These are phyloP conservation scores for Stomorhina lunata DNA, from an alignment of 2,888 invertebrate genomes.

Conservation along the genomic window DNA sequence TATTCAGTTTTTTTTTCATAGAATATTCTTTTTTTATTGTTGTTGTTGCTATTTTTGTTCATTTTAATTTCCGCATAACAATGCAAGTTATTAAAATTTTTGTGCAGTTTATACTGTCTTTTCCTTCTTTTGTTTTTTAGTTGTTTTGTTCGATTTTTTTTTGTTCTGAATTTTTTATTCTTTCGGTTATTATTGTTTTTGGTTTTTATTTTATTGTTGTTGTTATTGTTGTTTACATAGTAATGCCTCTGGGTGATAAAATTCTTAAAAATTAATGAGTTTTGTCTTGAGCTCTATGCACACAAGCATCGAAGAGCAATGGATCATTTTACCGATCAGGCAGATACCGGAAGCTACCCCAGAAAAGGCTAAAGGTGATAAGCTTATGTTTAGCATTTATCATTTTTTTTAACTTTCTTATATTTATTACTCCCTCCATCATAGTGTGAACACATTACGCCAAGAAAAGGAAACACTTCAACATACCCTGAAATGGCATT, in stretches of 20 bases:
- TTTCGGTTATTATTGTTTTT: conserved; percentile 57
- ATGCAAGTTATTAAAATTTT: conserved; percentile 66
- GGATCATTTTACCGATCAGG: no score
- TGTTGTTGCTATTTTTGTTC: conserved; percentile 4
- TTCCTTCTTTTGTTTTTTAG: background rate
- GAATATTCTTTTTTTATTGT: conserved; percentile 6
- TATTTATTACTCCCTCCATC: background rate
- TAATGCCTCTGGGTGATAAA: conserved; percentile 59
- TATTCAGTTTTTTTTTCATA: conserved; percentile 22
- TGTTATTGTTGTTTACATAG: conserved; percentile 51
- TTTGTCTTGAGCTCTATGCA: conserved; percentile 12
- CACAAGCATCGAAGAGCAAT: background rate
- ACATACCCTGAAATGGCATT: conserved; percentile 42
- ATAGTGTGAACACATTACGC: background rate
- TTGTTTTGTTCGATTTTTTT: conserved; percentile 8
- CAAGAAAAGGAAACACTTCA: background rate
- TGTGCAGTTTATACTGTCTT: conserved; percentile 56
- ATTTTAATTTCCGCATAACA: conserved; percentile 66
- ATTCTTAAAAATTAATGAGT: conserved; percentile 55
- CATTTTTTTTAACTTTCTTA: background rate
- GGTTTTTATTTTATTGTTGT: conserved; percentile 49
- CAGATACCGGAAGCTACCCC: no score
- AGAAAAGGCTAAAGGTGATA: no score
- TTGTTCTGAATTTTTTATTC: conserved; percentile 50
- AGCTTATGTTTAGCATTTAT: background rate